These are phyloP conservation scores for Caenorhabditis sulstoni DNA, from an alignment of 2,888 invertebrate genomes.

Conservation along the genomic window DNA sequence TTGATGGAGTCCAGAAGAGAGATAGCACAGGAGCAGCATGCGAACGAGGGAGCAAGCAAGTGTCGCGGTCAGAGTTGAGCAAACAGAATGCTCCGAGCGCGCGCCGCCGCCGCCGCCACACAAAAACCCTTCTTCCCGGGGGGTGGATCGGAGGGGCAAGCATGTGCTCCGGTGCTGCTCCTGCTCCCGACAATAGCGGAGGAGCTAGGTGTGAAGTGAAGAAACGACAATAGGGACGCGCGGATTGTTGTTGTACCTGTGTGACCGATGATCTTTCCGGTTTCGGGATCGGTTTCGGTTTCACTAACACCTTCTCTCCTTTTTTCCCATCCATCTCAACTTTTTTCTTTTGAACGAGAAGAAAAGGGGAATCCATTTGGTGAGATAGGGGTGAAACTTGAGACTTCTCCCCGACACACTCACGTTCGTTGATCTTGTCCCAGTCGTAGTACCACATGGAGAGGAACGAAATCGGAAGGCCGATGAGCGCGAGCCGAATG, in stretches of 20 bases:
- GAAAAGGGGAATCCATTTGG: slow-evolving; percentile 16
- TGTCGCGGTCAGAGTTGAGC: slow-evolving; percentile 36
- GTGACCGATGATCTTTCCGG: slow-evolving; percentile 50
- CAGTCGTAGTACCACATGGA: slow-evolving; percentile 78
- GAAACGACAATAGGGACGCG: no score
- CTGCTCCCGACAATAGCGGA: slow-evolving; percentile 16
- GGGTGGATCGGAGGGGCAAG: no score
- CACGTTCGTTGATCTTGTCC: slow-evolving; percentile 73
- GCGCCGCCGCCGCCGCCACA: no score
- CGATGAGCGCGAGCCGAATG: slow-evolving; percentile 93
- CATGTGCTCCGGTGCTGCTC: slow-evolving; percentile 40
- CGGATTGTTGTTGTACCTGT: not conserved
- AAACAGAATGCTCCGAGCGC: slow-evolving; percentile 22
- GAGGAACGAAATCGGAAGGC: slow-evolving; percentile 90
- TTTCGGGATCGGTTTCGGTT: no score
- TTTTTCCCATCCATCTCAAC: no score
- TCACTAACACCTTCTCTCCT: slow-evolving; percentile 31
- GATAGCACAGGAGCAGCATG: slow-evolving; percentile 50
- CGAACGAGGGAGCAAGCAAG: slow-evolving; percentile 16
- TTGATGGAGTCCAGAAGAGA: slow-evolving; percentile 31
- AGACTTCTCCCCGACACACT: no score
- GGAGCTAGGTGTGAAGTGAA: slow-evolving; percentile 32
- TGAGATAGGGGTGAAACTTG: no score
- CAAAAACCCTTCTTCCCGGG: slow-evolving; percentile 14
- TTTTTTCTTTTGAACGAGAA: no score